Evolutionary conservation across 2,797 vertebrate species (phyloP).

Genomic region (Parotocinclus haroldoi): DNA sequence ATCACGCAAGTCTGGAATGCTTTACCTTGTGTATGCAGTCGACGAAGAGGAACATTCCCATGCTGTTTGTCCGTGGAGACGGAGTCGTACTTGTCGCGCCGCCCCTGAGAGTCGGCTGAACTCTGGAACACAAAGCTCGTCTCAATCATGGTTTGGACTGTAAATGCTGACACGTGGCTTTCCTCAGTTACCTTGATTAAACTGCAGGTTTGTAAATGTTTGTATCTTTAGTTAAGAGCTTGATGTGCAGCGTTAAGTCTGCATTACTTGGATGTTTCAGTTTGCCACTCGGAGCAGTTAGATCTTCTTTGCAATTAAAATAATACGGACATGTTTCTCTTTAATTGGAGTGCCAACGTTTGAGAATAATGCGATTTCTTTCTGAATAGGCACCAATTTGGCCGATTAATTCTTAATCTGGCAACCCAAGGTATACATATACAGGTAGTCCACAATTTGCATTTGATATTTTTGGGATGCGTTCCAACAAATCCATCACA

Average conservation of each 20-base stretch:
- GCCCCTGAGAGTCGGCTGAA: constrained; percentile 88
- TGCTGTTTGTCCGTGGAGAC: constrained; percentile 97
- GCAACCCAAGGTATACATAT: no score
- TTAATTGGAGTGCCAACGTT: no score
- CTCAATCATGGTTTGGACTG: constrained; percentile 27
- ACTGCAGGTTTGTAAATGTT: constrained; percentile 15
- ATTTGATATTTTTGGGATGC: no score
- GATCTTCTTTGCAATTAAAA: no score
- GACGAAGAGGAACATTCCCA: constrained; percentile 97
- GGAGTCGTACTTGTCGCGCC: constrained; percentile 97
- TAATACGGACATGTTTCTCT: no score
- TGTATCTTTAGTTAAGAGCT: constrained; percentile 19
- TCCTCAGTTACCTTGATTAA: constrained; percentile 3
- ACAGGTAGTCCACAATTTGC: no score
- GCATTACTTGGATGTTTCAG: constrained; percentile 16
- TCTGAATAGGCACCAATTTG: no score
- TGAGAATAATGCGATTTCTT: no score
- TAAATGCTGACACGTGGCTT: constrained; percentile 10
- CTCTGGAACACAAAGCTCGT: not conserved
- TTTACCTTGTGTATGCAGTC: constrained; percentile 70
- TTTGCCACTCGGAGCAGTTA: constrained; percentile 9
- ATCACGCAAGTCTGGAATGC: no score
- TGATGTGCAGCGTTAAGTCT: not conserved
- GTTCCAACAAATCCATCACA: no score
- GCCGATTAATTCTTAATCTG: no score